Percentiles rank a stretch among this genome's conserved stretches.
Evolutionary conservation across 2,888 invertebrate species (phyloP).

Genomic region (Athetis lepigone): DNA sequence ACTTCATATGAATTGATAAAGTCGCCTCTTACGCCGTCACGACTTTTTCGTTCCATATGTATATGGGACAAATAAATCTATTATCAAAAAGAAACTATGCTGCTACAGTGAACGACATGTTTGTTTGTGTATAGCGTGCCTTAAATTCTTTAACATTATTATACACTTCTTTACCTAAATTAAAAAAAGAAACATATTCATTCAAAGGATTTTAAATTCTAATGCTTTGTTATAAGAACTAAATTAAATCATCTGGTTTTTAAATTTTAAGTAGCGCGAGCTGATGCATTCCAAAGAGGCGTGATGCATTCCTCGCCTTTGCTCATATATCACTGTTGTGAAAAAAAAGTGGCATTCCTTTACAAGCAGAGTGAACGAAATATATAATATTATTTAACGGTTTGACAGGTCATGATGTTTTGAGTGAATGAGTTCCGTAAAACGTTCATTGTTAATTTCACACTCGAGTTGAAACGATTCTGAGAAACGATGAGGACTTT

Average conservation of each 20-base stretch:
- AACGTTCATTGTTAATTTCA: conserved; percentile 43
- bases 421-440: conserved; percentile 50
- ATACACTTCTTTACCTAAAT: conserved; percentile 33
- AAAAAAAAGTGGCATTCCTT: conserved; percentile 66
- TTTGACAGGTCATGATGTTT: conserved; percentile 45
- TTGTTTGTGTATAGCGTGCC: conserved; percentile 47
- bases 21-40: too few relatives aligned
- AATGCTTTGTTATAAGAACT: conserved; percentile 13
- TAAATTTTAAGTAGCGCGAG: conserved; percentile 46
- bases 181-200: conserved; percentile 23
- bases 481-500: conserved; percentile 16
- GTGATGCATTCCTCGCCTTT: conserved; percentile 55
- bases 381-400: conserved; percentile 60
- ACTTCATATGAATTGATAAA: too few relatives aligned
- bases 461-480: conserved; percentile 39
- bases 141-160: conserved; percentile 52
- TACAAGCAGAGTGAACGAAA: conserved; percentile 52
- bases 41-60: too few relatives aligned
- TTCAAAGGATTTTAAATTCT: conserved; percentile 16
- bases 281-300: conserved; percentile 61
- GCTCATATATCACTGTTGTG: conserved; percentile 55
- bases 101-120: conserved; percentile 43
- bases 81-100: conserved; percentile 42
- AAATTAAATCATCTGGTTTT: conserved; percentile 24
- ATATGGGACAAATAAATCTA: conserved; percentile 22